Evolutionary conservation across 1,140 invertebrate genomes (phyloP).

Genomic region (Lysiphlebus fabarum): DNA sequence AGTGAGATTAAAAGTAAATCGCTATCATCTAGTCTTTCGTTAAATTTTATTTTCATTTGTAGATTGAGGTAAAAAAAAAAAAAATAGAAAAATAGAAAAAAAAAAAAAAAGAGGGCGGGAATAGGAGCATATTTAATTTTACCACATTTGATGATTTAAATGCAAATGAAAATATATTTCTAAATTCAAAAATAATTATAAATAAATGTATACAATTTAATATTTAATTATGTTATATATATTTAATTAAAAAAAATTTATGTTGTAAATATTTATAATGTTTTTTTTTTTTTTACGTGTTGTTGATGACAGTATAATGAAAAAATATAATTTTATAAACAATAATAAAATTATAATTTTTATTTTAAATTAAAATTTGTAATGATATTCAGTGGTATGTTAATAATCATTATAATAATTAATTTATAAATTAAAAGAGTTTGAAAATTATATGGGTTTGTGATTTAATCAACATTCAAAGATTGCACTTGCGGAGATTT

Average conservation of each 20-base stretch:
- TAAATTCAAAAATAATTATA: slow-evolving; percentile 46
- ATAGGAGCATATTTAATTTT: background rate
- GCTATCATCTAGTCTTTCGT: no score
- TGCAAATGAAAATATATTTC: slow-evolving; percentile 47
- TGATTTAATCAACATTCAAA: no score
- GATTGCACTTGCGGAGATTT: no score
- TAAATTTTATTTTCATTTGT: no score
- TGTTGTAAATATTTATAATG: slow-evolving; percentile 21
- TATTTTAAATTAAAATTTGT: background rate
- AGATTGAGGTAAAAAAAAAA: no score
- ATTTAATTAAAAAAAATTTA: slow-evolving; percentile 2
- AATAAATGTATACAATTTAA: slow-evolving; percentile 41
- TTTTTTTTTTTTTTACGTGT: slow-evolving; percentile 29
- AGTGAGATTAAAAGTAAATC: no score
- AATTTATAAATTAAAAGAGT: no score
- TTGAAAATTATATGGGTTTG: no score
- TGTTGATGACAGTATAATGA: slow-evolving; percentile 45
- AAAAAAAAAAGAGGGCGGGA: no score
- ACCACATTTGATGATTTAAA: slow-evolving; percentile 26
- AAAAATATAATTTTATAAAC: slow-evolving; percentile 32
- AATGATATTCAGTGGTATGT: no score
- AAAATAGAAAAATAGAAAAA: no score
- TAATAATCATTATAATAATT: no score
- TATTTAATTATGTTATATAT: slow-evolving; percentile 46
- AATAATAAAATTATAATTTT: slow-evolving; percentile 46